These are phyloP conservation scores for Hesperia comma DNA, from an alignment of 2,888 invertebrate species.

Conservation along the genomic window DNA sequence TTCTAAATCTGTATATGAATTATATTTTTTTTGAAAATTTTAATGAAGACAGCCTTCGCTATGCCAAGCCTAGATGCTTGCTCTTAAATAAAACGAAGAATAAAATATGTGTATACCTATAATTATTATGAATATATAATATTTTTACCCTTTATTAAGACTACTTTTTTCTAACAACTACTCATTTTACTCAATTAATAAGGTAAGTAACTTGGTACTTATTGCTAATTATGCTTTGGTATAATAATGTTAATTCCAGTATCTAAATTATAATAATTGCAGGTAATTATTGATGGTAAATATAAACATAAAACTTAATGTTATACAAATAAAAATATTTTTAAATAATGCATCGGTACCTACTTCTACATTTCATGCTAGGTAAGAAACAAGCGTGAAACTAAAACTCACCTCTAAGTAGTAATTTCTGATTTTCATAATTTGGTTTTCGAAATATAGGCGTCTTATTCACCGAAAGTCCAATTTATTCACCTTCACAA, in stretches of 20 bases:
- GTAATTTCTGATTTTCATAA: conserved; percentile 79
- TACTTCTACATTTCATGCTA: too few species aligned
- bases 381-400: neutral
- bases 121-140: neutral
- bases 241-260: neutral
- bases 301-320: neutral
- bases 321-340: too few species aligned
- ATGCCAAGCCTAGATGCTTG: too few species aligned
- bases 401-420: conserved; percentile 70
- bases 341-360: too few species aligned
- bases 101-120: neutral
- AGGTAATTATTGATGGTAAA: neutral
- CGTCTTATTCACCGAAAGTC: conserved; percentile 7
- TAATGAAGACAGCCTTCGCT: too few species aligned
- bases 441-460: conserved; percentile 49
- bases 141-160: neutral
- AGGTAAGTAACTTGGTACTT: neutral
- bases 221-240: neutral
- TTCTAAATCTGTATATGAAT: too few species aligned
- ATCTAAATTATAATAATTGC: neutral
- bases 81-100: neutral
- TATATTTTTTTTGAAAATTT: too few species aligned
- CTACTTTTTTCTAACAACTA: neutral
- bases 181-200: too few species aligned
- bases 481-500: conserved; percentile 11